Base-by-base conservation (phyloP, 2,888 invertebrate genomes). In the Drosophila vallismaia region DNA sequence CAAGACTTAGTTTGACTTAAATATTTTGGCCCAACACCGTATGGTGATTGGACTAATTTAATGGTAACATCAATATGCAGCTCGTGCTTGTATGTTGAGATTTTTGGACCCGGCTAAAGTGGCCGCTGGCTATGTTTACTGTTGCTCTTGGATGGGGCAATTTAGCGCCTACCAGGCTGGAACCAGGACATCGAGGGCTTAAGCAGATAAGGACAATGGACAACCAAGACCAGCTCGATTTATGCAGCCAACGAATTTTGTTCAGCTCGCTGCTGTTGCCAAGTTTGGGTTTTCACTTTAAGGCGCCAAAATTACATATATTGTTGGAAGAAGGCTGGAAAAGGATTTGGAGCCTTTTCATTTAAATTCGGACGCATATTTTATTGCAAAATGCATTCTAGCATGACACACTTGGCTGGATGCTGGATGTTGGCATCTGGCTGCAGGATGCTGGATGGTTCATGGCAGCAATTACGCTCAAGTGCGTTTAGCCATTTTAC, bases 321-420 rank as follows among this genome's bases (percentile, higher is more conserved):
- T 24, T 26, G 40, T 49, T 56, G 44, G 10, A 26, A 26, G 24
- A 46, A n/a, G 40, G 42, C 28, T 31, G 45, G 12, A 38, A n/a
- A 24, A 14, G 53, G 56, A 19, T 19, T 44, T 52, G 38, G 59
- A 38, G 62, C 56, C 38, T 55, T 78, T 85, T 85, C 76, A 85
- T 87, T 82, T 85, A 81, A 87, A 85, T 85, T 82, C 74, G 74
- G 71, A 70, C 63, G 76, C 86, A 76, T 76, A 86, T 86, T 79
- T 81, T 81, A 79, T 83, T 73, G 74, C 71, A 63, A 72, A 84
- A 73, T 75, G 73, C 71, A 71, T 74, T 75, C 67, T 42, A 45
- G 51, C 46, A 19, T 50, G 49, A 53, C 83, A 71, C 79, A 78
- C 77, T 71, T 62, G 66, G 64, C 45, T 74, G 68, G 46, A 38